Evolutionary conservation across 1,140 invertebrate species (phyloP).

Genomic region (Drosophila tsacasi): DNA sequence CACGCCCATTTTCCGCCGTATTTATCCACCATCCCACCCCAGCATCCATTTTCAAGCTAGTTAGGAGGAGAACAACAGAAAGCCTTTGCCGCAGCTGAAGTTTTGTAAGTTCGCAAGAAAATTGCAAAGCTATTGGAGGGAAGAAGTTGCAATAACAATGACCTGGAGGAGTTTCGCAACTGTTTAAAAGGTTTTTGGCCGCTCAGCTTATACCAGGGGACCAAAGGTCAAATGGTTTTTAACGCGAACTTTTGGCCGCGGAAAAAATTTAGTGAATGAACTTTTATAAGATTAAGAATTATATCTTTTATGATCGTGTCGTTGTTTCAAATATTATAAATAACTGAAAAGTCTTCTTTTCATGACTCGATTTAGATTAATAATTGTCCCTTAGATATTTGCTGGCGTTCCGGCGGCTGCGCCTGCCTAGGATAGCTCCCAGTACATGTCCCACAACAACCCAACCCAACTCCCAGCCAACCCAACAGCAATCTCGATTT

Average conservation of each 20-base stretch:
- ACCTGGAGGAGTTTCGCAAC: constrained; percentile 41
- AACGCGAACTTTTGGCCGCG: constrained; percentile 26
- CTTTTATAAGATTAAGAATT: not conserved
- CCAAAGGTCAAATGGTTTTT: constrained; percentile 50
- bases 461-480: too few species aligned
- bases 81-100: constrained; percentile 73
- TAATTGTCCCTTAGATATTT: too few species aligned
- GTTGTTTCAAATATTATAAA: too few species aligned
- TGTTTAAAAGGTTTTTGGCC: constrained; percentile 56
- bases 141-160: constrained; percentile 75
- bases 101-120: constrained; percentile 74
- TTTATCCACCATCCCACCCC: not conserved
- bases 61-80: constrained; percentile 57
- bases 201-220: constrained; percentile 10
- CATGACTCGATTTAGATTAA: too few species aligned
- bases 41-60: constrained; percentile 56
- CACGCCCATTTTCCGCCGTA: constrained; percentile 1
- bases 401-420: too few species aligned
- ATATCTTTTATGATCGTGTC: too few species aligned
- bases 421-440: too few species aligned
- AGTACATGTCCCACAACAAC: too few species aligned
- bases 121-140: constrained; percentile 75
- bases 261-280: not conserved
- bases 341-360: too few species aligned
- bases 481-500: too few species aligned